Conservation (phyloP, 2,797 vertebrate genomes). For the Takifugu rubripes region DNA sequence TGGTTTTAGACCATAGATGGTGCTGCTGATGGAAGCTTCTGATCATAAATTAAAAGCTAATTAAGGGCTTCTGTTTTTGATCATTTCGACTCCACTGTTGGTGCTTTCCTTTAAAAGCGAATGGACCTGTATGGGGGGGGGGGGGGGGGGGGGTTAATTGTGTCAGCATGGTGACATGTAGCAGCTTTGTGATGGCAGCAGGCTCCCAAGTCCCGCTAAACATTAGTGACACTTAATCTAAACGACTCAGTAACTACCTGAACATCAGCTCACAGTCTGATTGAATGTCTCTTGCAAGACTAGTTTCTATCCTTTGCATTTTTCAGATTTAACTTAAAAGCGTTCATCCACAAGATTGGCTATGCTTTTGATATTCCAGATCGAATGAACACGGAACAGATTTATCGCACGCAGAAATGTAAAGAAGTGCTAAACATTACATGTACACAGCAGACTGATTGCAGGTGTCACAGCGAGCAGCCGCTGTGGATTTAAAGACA, state of each 20-base stretch:
- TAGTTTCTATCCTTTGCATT: slow-evolving; percentile 63
- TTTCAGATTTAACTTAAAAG: slow-evolving; percentile 69
- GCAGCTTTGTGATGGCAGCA: slow-evolving; percentile 68
- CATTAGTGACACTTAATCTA: slow-evolving; percentile 78
- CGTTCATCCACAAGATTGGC: slow-evolving; percentile 74
- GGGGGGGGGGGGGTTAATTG: slow-evolving; percentile 66
- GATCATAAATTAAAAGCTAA: slow-evolving; percentile 6
- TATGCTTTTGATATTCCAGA: slow-evolving; percentile 64
- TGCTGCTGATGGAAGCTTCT: slow-evolving; percentile 19
- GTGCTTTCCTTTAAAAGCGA: no score
- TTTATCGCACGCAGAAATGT: slow-evolving; percentile 35
- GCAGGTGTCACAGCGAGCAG: slow-evolving; percentile 28
- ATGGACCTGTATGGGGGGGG: no score
- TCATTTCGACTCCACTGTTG: slow-evolving; percentile 36
- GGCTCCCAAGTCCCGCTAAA: slow-evolving; percentile 65
- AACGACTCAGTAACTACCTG: slow-evolving; percentile 79
- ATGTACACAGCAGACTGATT: slow-evolving; percentile 44
- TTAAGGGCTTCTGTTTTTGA: slow-evolving; percentile 21
- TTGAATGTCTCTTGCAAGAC: slow-evolving; percentile 74
- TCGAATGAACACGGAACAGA: slow-evolving; percentile 41
- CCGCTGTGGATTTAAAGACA: slow-evolving; percentile 19
- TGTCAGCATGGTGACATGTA: slow-evolving; percentile 63
- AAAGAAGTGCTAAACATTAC: slow-evolving; percentile 22
- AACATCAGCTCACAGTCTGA: slow-evolving; percentile 66
- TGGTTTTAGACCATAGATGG: slow-evolving; percentile 43